Percentiles rank a stretch among this genome's conserved stretches.
Evolutionary conservation across 2,888 invertebrate genomes (phyloP).

Genomic region (Luffia ferchaultella): DNA sequence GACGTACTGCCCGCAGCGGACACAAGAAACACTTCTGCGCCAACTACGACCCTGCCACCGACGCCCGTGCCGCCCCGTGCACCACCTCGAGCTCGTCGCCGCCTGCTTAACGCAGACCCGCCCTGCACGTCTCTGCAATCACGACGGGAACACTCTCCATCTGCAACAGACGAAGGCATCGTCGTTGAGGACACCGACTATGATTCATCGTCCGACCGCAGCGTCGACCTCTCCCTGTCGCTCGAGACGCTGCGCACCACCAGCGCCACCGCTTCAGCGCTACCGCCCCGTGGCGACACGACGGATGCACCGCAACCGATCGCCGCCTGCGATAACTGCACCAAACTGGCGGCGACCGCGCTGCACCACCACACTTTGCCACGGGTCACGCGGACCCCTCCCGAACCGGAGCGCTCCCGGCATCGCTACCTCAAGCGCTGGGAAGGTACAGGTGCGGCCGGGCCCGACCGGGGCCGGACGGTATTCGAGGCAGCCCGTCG

Average conservation of each 20-base stretch:
- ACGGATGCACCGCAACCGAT: slow-evolving; percentile 51
- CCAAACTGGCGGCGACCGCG: slow-evolving; percentile 38
- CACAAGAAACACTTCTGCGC: slow-evolving; percentile 44
- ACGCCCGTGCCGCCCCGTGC: slow-evolving; percentile 49
- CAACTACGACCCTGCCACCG: slow-evolving; percentile 35
- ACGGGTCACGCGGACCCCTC: slow-evolving; percentile 39
- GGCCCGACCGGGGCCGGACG: slow-evolving; percentile 44
- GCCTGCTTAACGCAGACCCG: slow-evolving; percentile 35
- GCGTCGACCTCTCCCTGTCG: slow-evolving; percentile 56
- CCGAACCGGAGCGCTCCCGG: slow-evolving; percentile 46
- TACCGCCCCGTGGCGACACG: slow-evolving; percentile 35
- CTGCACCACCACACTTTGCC: slow-evolving; percentile 50
- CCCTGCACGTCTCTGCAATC: slow-evolving; percentile 42
- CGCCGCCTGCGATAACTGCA: slow-evolving; percentile 55
- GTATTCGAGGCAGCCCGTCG: slow-evolving; percentile 50
- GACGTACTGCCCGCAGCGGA: slow-evolving; percentile 73
- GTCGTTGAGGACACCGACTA: slow-evolving; percentile 63
- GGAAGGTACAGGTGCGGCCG: slow-evolving; percentile 45
- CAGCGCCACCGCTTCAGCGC: slow-evolving; percentile 46
- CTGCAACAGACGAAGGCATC: slow-evolving; percentile 61
- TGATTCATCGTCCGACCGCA: slow-evolving; percentile 64
- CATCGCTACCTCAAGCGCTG: slow-evolving; percentile 51
- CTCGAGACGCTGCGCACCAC: slow-evolving; percentile 52
- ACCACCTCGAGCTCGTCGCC: slow-evolving; percentile 51
- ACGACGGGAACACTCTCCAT: slow-evolving; percentile 51